phyloP scores from a whole-genome alignment of 2,888 invertebrate species.

The Odontocolon sp. region DNA sequence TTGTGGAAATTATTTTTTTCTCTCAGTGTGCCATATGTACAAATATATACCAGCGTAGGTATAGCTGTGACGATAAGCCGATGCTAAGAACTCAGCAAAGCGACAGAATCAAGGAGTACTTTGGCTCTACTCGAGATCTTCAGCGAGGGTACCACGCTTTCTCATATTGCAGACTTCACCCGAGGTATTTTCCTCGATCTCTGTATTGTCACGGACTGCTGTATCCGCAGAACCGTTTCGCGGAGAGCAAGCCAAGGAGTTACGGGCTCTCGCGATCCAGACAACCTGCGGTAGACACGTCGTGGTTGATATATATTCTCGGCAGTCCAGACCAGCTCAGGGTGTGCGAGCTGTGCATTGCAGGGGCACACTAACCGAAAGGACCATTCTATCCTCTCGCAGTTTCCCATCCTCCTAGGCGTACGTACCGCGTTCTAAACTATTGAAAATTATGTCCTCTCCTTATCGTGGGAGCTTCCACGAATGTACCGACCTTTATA shows the following conservation, averaged over 20 bases:
- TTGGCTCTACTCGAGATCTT: too few relatives aligned
- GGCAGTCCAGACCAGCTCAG: slow-evolving; percentile 44
- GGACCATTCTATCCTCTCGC: slow-evolving; percentile 29
- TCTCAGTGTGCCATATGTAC: too few relatives aligned
- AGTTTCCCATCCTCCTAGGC: slow-evolving; percentile 16
- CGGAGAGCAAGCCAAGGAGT: slow-evolving; percentile 65
- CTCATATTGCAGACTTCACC: slow-evolving; percentile 26
- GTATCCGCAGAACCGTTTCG: slow-evolving; percentile 64
- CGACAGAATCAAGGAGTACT: not conserved
- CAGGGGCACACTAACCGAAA: slow-evolving; percentile 30
- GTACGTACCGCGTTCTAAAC: slow-evolving; percentile 46
- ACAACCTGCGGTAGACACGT: slow-evolving; percentile 69
- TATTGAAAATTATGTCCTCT: slow-evolving; percentile 69
- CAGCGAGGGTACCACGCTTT: too few relatives aligned
- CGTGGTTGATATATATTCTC: slow-evolving; percentile 68
- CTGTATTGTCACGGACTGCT: slow-evolving; percentile 63
- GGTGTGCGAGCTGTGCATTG: slow-evolving; percentile 27
- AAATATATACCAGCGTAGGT: too few relatives aligned
- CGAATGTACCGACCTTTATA: slow-evolving; percentile 58
- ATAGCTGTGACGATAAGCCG: too few relatives aligned
- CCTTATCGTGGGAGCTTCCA: slow-evolving; percentile 56
- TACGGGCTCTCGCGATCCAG: slow-evolving; percentile 68
- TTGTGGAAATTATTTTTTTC: too few relatives aligned
- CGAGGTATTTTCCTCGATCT: slow-evolving; percentile 57
- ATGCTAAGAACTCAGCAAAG: not conserved